Conservation (phyloP, 2,888 invertebrate species). For the Dicycla oo region DNA sequence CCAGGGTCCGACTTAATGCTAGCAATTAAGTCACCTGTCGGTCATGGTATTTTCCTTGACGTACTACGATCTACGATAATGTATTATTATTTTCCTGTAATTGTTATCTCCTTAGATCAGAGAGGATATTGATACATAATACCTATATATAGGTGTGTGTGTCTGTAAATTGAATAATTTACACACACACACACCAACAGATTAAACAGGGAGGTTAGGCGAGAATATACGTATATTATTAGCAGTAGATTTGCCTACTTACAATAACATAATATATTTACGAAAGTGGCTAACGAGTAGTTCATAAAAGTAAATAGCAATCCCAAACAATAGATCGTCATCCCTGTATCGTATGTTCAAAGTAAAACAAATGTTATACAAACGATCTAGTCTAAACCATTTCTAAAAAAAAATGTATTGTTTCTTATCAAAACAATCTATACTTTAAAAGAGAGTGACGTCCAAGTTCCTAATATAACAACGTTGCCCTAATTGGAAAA, state of each 20-base stretch:
- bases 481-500: conserved; percentile 42
- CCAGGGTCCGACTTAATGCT: conserved; percentile 64
- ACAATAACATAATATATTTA: background rate
- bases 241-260: background rate
- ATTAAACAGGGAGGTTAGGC: background rate
- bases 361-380: background rate
- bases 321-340: conserved; percentile 9
- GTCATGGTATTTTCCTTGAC: conserved; percentile 67
- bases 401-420: background rate
- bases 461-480: conserved; percentile 35
- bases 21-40: conserved; percentile 68
- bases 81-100: conserved; percentile 60
- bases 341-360: background rate
- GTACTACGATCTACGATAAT: conserved; percentile 27
- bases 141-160: too few species aligned
- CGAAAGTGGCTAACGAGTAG: background rate
- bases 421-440: conserved; percentile 23
- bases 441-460: conserved; percentile 18
- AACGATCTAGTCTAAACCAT: conserved; percentile 1
- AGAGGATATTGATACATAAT: conserved; percentile 29
- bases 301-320: background rate
- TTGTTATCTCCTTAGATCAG: conserved; percentile 59
- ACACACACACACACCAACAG: background rate
- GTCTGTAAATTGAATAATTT: too few species aligned
- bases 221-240: background rate